phyloP scores from a whole-genome alignment of 2,113 vertebrate genomes.

The Pyrgilauda ruficollis region DNA sequence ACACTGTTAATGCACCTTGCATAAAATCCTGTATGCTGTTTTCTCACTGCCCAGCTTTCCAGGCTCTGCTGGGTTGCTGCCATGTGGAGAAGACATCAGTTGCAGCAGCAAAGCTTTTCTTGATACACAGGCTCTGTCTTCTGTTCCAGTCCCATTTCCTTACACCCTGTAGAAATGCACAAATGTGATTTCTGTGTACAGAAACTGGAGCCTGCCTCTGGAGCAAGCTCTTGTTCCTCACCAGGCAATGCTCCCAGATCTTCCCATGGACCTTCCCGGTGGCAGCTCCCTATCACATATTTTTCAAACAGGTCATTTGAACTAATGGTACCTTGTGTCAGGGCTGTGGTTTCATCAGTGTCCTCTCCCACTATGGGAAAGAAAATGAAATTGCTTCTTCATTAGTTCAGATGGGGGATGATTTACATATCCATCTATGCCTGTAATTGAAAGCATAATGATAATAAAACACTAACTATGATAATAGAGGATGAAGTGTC shows the following conservation, averaged over 20 bases:
- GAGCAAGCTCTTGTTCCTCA: background rate
- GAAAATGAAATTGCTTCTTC: background rate
- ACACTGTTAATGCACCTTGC: background rate
- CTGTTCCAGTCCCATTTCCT: background rate
- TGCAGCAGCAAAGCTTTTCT: background rate
- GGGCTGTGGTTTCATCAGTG: background rate
- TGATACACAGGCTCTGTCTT: background rate
- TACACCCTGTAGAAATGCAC: background rate
- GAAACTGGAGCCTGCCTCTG: background rate
- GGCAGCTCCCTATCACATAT: background rate
- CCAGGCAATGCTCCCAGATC: background rate
- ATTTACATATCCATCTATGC: background rate
- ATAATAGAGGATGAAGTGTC: background rate
- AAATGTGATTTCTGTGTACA: background rate
- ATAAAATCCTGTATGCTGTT: background rate
- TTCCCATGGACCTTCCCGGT: background rate
- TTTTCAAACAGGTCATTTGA: background rate
- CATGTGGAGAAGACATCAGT: background rate
- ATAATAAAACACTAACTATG: background rate
- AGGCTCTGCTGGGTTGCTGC: background rate
- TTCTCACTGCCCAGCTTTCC: background rate
- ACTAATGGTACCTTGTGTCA: background rate
- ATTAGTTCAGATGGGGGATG: background rate
- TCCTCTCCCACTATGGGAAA: background rate
- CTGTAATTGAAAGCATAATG: conserved; percentile 10